phyloP scores from a whole-genome alignment of 2,797 vertebrate species.

The Thamnophis elegans region DNA sequence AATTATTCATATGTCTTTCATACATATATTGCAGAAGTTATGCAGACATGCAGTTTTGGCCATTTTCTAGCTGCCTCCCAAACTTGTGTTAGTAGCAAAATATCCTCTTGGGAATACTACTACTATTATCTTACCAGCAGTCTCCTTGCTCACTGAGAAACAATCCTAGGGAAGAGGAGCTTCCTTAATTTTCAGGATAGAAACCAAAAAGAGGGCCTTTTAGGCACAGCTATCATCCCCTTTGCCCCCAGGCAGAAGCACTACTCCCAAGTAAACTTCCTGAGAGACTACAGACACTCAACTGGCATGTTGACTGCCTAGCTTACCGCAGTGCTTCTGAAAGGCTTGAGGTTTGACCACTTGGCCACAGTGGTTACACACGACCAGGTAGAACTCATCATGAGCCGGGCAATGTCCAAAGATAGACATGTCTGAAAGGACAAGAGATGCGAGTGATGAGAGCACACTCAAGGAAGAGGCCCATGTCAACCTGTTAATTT shows the following conservation, averaged over 20 bases:
- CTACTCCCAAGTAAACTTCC: slow-evolving; percentile 2
- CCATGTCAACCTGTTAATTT: neutral
- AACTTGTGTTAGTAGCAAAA: neutral
- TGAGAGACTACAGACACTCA: slow-evolving; percentile 12
- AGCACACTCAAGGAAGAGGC: neutral
- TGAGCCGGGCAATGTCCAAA: slow-evolving; percentile 92
- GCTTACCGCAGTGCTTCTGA: slow-evolving; percentile 88
- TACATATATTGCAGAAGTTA: neutral
- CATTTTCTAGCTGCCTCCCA: neutral
- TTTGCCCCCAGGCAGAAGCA: neutral
- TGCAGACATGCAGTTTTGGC: neutral
- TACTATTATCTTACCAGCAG: neutral
- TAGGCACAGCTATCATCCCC: neutral
- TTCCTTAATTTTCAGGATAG: neutral
- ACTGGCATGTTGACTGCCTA: slow-evolving; percentile 6
- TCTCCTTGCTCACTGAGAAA: neutral
- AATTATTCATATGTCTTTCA: neutral
- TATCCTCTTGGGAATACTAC: neutral
- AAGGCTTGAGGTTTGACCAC: slow-evolving; percentile 96
- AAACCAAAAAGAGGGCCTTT: neutral
- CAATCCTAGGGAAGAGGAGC: neutral
- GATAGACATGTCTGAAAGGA: slow-evolving; percentile 89
- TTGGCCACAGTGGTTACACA: slow-evolving; percentile 91
- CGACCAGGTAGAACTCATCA: slow-evolving; percentile 94
- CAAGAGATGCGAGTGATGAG: slow-evolving; percentile 29